These are phyloP conservation scores for Equus przewalskii DNA, from an alignment of 2,113 vertebrate species.

Conservation along the genomic window DNA sequence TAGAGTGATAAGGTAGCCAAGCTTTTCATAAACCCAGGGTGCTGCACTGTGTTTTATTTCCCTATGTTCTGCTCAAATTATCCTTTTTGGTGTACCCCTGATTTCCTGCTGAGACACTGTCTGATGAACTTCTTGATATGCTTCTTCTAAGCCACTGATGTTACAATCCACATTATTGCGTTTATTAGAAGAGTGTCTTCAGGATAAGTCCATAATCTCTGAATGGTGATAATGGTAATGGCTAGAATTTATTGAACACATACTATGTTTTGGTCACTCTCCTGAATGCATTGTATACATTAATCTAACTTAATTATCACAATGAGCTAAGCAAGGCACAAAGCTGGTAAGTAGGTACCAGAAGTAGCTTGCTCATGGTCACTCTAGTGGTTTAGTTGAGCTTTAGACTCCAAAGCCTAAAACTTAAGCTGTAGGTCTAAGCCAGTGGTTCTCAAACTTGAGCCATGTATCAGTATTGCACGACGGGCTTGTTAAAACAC, in stretches of 20 bases:
- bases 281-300: neutral
- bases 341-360: neutral
- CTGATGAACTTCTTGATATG: neutral
- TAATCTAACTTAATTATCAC: neutral
- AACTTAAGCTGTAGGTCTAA: neutral
- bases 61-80: neutral
- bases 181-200: neutral
- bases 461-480: neutral
- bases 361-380: neutral
- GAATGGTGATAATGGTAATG: neutral
- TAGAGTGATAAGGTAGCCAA: neutral
- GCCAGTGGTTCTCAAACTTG: neutral
- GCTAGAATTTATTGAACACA: neutral
- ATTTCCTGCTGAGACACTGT: neutral
- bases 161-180: neutral
- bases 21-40: neutral
- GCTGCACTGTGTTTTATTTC: neutral
- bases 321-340: neutral
- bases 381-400: neutral
- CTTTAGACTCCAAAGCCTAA: neutral
- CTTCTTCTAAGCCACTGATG: neutral
- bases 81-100: neutral
- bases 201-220: neutral
- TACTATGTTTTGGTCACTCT: neutral
- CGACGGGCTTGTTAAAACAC: neutral